Percentiles rank a stretch among this genome's conserved stretches.
Evolutionary conservation across 2,888 invertebrate species (phyloP).

Genomic region (Netelia virgata): DNA sequence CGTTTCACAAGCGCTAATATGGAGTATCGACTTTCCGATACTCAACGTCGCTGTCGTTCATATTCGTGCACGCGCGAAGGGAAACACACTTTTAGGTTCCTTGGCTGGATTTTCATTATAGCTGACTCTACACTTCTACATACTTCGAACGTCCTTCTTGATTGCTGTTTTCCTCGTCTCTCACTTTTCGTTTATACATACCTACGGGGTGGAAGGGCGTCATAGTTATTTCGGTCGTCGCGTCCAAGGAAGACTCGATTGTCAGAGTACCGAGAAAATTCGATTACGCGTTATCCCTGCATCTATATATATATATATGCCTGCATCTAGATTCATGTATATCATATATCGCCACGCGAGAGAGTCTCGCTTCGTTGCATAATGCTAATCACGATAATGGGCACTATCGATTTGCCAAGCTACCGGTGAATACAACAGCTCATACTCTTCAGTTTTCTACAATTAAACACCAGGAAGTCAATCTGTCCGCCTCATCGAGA

Average conservation of each 20-base stretch:
- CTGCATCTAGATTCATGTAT: background rate
- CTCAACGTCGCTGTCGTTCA: no score
- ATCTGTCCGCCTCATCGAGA: background rate
- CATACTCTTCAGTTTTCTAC: slow-evolving; percentile 8
- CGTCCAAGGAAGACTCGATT: slow-evolving; percentile 47
- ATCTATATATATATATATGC: slow-evolving; percentile 3
- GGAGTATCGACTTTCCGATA: no score
- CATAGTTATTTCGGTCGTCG: slow-evolving; percentile 14
- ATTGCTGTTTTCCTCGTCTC: background rate
- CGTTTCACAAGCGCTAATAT: no score
- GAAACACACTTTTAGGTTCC: background rate
- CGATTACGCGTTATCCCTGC: slow-evolving; percentile 6
- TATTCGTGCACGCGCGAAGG: no score
- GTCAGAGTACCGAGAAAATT: slow-evolving; percentile 22
- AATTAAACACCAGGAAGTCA: slow-evolving; percentile 27
- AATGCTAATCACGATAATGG: slow-evolving; percentile 60
- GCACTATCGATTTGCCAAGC: slow-evolving; percentile 48
- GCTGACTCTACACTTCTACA: background rate
- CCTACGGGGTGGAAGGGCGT: background rate
- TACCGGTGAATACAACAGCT: slow-evolving; percentile 12
- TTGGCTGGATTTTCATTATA: background rate
- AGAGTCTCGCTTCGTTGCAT: slow-evolving; percentile 37
- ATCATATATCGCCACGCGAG: background rate
- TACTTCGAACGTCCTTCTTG: slow-evolving; percentile 7
- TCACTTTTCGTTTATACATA: slow-evolving; percentile 17